Evolutionary conservation across 2,113 vertebrate species (phyloP).

Genomic region (Catharus minimus): DNA sequence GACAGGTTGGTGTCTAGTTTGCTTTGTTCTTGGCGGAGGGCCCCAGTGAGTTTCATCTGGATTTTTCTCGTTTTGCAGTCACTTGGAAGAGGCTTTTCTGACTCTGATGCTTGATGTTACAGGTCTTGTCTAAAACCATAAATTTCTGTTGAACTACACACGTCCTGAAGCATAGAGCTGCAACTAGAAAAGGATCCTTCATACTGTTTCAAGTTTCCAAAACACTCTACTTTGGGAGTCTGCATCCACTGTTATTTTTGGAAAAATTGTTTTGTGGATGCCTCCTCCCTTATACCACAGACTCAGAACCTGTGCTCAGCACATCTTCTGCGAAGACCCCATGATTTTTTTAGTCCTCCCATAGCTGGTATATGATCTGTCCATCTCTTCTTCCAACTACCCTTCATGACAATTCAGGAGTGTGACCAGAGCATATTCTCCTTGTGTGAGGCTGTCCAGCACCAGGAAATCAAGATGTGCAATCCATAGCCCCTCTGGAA

Average conservation of each 20-base stretch:
- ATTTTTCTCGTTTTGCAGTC: neutral
- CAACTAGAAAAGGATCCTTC: neutral
- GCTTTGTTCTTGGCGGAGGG: neutral
- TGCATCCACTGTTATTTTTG: neutral
- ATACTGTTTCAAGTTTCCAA: neutral
- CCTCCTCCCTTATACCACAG: neutral
- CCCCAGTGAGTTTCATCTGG: neutral
- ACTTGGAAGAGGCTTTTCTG: neutral
- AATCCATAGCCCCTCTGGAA: neutral
- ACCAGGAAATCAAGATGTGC: neutral
- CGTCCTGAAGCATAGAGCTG: neutral
- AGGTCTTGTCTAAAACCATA: neutral
- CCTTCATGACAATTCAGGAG: neutral
- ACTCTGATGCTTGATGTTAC: neutral
- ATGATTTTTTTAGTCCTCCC: neutral
- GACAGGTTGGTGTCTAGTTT: neutral
- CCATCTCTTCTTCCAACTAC: neutral
- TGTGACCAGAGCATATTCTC: accelerated
- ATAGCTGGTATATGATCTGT: neutral
- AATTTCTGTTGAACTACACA: neutral
- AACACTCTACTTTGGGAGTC: neutral
- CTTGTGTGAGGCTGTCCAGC: neutral
- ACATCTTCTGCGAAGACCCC: neutral
- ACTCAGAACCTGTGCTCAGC: neutral
- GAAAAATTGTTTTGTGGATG: neutral